These are phyloP conservation scores for Leptodactylus fuscus DNA, from an alignment of 2,113 vertebrate species.

Conservation along the genomic window DNA sequence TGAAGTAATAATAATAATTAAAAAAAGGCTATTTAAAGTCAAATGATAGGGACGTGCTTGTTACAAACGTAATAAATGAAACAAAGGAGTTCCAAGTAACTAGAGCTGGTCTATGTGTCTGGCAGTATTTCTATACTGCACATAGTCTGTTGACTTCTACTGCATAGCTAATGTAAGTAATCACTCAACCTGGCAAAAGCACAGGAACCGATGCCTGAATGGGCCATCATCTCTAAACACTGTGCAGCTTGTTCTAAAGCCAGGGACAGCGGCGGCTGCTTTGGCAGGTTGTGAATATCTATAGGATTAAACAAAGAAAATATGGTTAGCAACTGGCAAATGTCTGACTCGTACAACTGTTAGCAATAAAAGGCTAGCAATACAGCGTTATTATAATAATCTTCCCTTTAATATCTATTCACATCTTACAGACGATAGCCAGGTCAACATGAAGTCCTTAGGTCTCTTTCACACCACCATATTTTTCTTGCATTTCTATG, in stretches of 20 bases:
- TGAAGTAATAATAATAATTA: slow-evolving; percentile 57
- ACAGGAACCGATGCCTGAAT: slow-evolving; percentile 93
- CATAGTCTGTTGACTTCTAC: slow-evolving; percentile 58
- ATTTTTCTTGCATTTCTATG: too few species aligned
- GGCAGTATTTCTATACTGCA: slow-evolving; percentile 53
- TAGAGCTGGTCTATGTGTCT: slow-evolving; percentile 73
- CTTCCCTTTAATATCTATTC: too few species aligned
- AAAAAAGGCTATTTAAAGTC: slow-evolving; percentile 88
- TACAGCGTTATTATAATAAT: too few species aligned
- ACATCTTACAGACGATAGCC: too few species aligned
- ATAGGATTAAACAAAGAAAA: slow-evolving; percentile 59
- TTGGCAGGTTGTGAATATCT: slow-evolving; percentile 99
- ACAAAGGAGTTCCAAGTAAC: slow-evolving; percentile 77
- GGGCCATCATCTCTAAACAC: slow-evolving; percentile 97
- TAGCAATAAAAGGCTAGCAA: too few species aligned
- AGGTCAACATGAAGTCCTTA: too few species aligned
- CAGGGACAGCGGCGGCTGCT: slow-evolving; percentile 95
- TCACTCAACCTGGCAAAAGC: slow-evolving; percentile 97
- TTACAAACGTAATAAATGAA: slow-evolving; percentile 74
- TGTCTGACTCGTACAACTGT: too few species aligned
- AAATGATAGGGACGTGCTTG: slow-evolving; percentile 83
- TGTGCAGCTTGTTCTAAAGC: slow-evolving; percentile 95
- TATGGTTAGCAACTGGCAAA: slow-evolving; percentile 15
- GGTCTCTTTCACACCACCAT: too few species aligned
- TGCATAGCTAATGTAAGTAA: slow-evolving; percentile 94